phyloP scores from a whole-genome alignment of 1,140 invertebrate species.

The Heliconius himera region DNA sequence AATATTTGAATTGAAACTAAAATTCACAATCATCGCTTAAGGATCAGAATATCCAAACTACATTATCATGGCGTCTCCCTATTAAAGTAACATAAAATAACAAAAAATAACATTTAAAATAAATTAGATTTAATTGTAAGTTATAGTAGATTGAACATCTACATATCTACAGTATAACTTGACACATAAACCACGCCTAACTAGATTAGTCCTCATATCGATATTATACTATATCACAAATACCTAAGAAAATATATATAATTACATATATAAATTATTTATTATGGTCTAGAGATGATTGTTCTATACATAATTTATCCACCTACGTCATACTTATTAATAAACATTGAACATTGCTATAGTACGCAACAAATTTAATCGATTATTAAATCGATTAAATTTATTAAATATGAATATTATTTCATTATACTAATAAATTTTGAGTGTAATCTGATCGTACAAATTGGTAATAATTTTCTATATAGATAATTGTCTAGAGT shows the following conservation, averaged over 20 bases:
- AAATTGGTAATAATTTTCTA: conserved; percentile 11
- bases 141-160: background rate
- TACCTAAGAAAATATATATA: conserved; percentile 39
- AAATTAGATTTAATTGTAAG: background rate
- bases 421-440: conserved; percentile 6
- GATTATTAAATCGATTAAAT: background rate
- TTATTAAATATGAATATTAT: background rate
- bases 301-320: conserved; percentile 42
- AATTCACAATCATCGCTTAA: too few relatives aligned
- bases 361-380: conserved; percentile 49
- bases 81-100: background rate
- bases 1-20: too few relatives aligned
- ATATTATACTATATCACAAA: conserved; percentile 28
- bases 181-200: conserved; percentile 23
- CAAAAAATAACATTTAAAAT: background rate
- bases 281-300: conserved; percentile 34
- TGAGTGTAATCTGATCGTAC: conserved; percentile 2
- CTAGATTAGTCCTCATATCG: conserved; percentile 30
- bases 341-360: conserved; percentile 46
- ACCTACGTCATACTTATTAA: conserved; percentile 50
- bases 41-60: too few relatives aligned
- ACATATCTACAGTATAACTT: background rate
- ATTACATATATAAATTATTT: conserved; percentile 42
- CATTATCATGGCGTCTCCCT: background rate
- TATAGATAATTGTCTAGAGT: background rate